Percentiles rank a stretch among this genome's conserved stretches.
phyloP scores from a whole-genome alignment of 2,797 vertebrate genomes.

The Silurus lanzhouensis region DNA sequence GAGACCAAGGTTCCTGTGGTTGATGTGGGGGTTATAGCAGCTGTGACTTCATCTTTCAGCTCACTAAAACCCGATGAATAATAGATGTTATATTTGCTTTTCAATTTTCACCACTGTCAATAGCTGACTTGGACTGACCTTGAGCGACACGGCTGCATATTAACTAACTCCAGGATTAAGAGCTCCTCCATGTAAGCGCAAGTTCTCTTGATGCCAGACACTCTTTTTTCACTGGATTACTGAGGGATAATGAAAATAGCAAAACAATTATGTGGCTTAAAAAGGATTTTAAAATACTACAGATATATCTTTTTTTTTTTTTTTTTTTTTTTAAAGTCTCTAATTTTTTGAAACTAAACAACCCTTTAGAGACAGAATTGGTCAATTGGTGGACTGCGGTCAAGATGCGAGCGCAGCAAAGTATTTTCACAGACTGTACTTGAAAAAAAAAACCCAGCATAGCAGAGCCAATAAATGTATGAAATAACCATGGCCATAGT shows the following conservation, averaged over 20 bases:
- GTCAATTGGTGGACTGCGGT: neutral
- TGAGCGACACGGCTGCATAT: constrained; percentile 40
- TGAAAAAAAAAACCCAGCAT: too few relatives aligned
- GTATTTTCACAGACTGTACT: neutral
- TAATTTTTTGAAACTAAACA: neutral
- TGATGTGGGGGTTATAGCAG: constrained; percentile 30
- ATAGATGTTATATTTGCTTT: constrained; percentile 52
- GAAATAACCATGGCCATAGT: neutral
- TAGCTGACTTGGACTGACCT: constrained; percentile 41
- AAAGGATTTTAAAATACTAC: neutral
- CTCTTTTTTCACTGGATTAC: constrained; percentile 22
- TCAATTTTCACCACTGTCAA: constrained; percentile 46
- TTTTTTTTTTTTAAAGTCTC: neutral
- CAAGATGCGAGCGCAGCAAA: neutral
- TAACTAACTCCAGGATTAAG: constrained; percentile 39
- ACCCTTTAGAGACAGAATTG: neutral
- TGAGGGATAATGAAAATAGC: constrained; percentile 2
- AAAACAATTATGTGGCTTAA: neutral
- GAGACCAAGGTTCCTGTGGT: constrained; percentile 4
- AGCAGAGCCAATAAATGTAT: neutral
- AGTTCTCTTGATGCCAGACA: constrained; percentile 1
- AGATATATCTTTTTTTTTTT: neutral
- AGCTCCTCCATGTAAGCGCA: constrained; percentile 7
- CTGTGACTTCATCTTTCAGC: constrained; percentile 36
- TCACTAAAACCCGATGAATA: constrained; percentile 46